Base-by-base conservation (phyloP, 2,113 vertebrate genomes). In the Sus scrofa region DNA sequence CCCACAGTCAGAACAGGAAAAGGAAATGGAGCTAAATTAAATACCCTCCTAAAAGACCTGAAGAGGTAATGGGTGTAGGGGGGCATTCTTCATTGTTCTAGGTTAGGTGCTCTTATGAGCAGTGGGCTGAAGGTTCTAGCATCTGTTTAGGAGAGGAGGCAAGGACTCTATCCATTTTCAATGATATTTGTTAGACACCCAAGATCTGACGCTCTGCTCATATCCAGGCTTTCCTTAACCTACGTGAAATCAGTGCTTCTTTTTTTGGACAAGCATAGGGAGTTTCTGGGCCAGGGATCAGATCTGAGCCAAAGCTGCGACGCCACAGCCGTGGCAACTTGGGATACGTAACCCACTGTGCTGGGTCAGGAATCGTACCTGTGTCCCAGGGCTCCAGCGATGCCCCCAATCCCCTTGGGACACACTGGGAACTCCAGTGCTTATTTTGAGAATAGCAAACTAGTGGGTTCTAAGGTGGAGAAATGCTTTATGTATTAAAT, bases 401-500 rank as follows among this genome's bases (percentile, higher is more conserved):
- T 44, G 44, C 44, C 8, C 4, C 44, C 44, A 44, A 44, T 44
- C 44, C 44, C 44, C 44, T 44, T 44, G 44, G 44, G 44, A 4
- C 44, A 44, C 44, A 44, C 8, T 44, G 44, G 44, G 44, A 44
- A 44, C 44, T 44, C 44, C 8, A 44, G 44, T 70, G 44, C 37
- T 94, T 73, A 34, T 56, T 94, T 71, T 83, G 77, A 86, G 77
- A 94, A 95, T 93, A n/a, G 1, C 3, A 52, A 74, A 15, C 62
- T 78, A 60, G 30, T 63, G 83, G 62, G 20, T 81, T n/a, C 19
- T 54, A 86, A 65, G 14, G 24, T 26, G 14, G 19, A 63, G 3
- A 39, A 56, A 89, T 54, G 13, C 6, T 77, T 56, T 37, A 6
- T 62, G 18, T 27, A 54, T 50, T 63, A 78, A 91, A 95, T 68